Percentiles rank a stretch among this genome's conserved stretches.
phyloP scores from a whole-genome alignment of 2,113 vertebrate species.

The Pogonocichla stellata region DNA sequence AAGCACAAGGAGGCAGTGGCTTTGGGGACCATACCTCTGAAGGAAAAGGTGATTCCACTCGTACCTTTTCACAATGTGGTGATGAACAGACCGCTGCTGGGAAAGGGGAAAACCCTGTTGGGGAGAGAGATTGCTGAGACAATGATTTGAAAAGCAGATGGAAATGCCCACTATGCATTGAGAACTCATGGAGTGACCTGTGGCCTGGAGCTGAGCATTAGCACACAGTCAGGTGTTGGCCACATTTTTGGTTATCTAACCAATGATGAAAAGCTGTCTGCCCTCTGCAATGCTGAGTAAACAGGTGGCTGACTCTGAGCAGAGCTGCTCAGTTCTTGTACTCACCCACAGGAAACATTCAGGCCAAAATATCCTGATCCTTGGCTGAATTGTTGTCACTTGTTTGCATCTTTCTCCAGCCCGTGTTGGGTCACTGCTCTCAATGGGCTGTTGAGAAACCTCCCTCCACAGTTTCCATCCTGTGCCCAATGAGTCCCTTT shows the following conservation, averaged over 20 bases:
- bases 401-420: neutral
- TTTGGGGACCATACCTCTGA: neutral
- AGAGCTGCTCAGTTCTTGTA: neutral
- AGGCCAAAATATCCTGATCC: neutral
- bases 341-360: neutral
- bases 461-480: neutral
- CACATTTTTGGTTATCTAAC: neutral
- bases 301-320: neutral
- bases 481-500: neutral
- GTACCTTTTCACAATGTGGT: neutral
- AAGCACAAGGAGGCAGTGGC: neutral
- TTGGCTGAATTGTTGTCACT: neutral
- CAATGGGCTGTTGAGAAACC: constrained; percentile 2
- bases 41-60: neutral
- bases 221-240: neutral
- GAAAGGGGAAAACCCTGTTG: neutral
- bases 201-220: neutral
- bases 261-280: neutral
- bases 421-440: neutral
- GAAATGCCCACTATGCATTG: fast-evolving
- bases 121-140: neutral
- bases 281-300: neutral
- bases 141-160: neutral
- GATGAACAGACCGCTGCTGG: too few species aligned
- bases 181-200: neutral